Percentiles rank a stretch among this genome's conserved stretches.
These are phyloP conservation scores for Pogoniulus pusillus DNA, from an alignment of 2,797 vertebrate genomes.

Conservation along the genomic window DNA sequence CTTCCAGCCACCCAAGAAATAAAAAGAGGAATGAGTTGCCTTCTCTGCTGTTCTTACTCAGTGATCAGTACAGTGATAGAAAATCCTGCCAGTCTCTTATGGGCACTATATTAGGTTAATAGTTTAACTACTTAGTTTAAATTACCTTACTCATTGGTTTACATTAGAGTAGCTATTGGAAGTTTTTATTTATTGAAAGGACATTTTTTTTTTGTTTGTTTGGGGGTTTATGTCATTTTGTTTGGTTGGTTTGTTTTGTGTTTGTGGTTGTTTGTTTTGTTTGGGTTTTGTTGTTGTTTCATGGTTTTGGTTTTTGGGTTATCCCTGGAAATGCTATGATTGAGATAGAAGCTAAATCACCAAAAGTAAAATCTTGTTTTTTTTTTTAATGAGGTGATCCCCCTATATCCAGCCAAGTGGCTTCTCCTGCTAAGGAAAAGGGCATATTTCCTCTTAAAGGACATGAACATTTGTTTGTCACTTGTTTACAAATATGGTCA, in stretches of 20 bases:
- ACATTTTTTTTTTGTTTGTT: neutral
- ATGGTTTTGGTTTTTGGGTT: neutral
- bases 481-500: neutral
- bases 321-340: neutral
- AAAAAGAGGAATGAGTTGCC: neutral
- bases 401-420: neutral
- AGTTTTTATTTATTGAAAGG: neutral
- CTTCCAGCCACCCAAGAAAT: neutral
- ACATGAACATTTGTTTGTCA: neutral
- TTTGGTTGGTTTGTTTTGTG: neutral
- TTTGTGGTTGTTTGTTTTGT: neutral
- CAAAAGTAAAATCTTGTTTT: neutral
- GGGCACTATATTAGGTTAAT: neutral
- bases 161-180: neutral
- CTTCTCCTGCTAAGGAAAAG: neutral
- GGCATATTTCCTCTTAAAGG: neutral
- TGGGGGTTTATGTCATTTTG: neutral
- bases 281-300: neutral
- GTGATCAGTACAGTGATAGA: neutral
- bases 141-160: neutral
- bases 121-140: neutral
- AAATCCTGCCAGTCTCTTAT: neutral
- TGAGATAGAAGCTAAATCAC: neutral
- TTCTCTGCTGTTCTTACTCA: conserved; percentile 3
- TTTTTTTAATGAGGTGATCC: neutral